These are phyloP conservation scores for Andrena haemorrhoa DNA, from an alignment of 2,888 invertebrate genomes.

Conservation along the genomic window DNA sequence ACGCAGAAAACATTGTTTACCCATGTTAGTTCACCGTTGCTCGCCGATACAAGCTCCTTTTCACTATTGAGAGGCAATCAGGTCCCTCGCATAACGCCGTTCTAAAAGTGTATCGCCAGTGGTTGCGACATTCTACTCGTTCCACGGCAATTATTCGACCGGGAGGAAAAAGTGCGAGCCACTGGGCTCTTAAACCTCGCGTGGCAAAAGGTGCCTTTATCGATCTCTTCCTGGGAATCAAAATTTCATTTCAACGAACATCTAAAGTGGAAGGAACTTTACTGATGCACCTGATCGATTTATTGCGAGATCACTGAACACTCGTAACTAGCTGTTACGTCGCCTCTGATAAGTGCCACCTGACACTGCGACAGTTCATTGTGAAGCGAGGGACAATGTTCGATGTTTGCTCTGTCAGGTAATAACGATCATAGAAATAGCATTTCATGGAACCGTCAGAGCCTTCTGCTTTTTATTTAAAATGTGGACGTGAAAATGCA, in stretches of 20 bases:
- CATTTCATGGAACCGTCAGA: background rate
- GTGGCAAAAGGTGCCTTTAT: background rate
- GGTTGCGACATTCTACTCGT: conserved; percentile 42
- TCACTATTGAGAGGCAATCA: conserved; percentile 52
- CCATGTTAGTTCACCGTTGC: conserved; percentile 27
- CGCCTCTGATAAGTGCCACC: background rate
- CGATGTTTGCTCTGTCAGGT: conserved; percentile 4
- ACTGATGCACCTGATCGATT: background rate
- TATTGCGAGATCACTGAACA: conserved; percentile 8
- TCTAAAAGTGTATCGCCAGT: conserved; percentile 18
- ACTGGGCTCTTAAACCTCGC: background rate
- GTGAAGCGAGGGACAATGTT: conserved; percentile 12
- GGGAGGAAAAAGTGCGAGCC: conserved; percentile 16
- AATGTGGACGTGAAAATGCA: no score
- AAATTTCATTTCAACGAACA: background rate
- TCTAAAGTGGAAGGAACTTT: no score
- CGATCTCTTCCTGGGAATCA: background rate
- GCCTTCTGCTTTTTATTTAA: background rate
- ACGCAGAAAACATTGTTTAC: conserved; percentile 8
- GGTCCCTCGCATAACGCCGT: conserved; percentile 19
- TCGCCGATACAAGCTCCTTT: conserved; percentile 23
- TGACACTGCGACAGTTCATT: conserved; percentile 9
- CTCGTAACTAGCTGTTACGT: conserved; percentile 22
- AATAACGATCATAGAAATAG: conserved; percentile 23
- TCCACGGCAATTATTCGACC: conserved; percentile 30